These are phyloP conservation scores for Astreopora myriophthalma DNA, from an alignment of 64 coral and sea anemone species.

Conservation along the genomic window DNA sequence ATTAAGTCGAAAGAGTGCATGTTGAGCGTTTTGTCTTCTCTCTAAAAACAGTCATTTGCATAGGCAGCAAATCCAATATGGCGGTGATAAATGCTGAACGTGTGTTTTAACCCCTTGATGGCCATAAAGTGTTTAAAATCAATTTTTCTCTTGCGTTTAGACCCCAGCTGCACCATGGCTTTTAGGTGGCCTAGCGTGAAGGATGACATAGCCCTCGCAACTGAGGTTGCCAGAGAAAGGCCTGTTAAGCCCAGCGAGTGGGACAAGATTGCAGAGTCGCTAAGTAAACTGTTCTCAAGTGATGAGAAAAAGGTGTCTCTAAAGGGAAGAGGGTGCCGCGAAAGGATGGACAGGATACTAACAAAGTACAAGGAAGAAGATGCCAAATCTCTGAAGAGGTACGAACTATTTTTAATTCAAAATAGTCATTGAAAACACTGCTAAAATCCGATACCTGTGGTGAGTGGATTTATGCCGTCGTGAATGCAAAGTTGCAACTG, in stretches of 20 bases:
- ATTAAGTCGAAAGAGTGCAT: conserved; percentile 10
- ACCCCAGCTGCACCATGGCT: conserved; percentile 3
- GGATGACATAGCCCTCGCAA: conserved; percentile 27
- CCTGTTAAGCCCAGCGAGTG: conserved; percentile 34
- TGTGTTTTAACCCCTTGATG: neutral
- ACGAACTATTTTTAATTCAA: neutral
- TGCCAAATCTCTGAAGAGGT: neutral
- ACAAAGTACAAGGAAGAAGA: conserved; percentile 11
- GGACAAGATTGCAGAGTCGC: too few species aligned
- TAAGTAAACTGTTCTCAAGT: too few species aligned
- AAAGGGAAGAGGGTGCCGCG: too few species aligned
- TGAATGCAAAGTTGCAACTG: too few species aligned
- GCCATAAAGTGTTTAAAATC: neutral
- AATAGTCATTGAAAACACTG: too few species aligned
- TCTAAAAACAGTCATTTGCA: neutral
- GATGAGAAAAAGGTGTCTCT: too few species aligned
- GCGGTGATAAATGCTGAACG: neutral
- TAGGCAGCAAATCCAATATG: conserved; percentile 31
- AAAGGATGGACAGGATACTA: too few species aligned
- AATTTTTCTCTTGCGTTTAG: neutral
- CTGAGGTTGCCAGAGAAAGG: neutral
- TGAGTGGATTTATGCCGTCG: too few species aligned
- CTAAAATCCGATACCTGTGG: too few species aligned
- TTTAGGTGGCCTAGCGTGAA: conserved; percentile 7
- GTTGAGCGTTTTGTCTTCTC: conserved; percentile 16